Base-by-base conservation (phyloP, 2,113 vertebrate genomes). In the Elephantulus edwardii region DNA sequence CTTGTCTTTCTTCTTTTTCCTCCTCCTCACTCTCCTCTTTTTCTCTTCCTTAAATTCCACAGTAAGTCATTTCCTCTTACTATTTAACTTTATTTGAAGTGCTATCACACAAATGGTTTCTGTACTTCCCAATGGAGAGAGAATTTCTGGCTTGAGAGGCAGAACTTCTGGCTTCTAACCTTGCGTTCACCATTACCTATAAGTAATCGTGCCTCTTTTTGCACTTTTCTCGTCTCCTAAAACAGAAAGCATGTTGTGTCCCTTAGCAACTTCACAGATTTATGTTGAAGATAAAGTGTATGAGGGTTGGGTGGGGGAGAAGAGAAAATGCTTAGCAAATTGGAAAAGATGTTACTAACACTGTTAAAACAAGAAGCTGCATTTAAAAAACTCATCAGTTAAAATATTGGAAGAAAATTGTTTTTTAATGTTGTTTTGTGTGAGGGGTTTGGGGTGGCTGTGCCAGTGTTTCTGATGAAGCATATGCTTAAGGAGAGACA, bases 381-480 rank as follows among this genome's bases (percentile, higher is more conserved):
- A 60, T 56, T 74, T 89, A 19, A 30, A 54, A n/a, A 88, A 93
- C 11, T 82, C 64, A n/a, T 76, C 58, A 80, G 71, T 79, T 91
- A 72, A 89, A 87, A 83, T 88, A 62, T 60, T 70, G 38, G 66
- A 58, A 89, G 68, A 50, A 42, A 60, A 54, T 54, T 54, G 68
- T 83, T 93, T 89, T 82, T 72, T 60, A 60, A 83, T 85, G 90
- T 75, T 93, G 81, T 91, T 95, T 90, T 83, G 68, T 85, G 28
- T 90, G 77, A 92, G 80, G 54, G 79, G 26, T 95, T 96, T 96
- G 60, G 82, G 60, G 88, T 50, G 28, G 26, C 72, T 94, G 78
- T 96, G 95, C 95, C 96, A 97, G 80, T 96, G 93, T 96, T 97
- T 97, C 64, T 93, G 80, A 60, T 80, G 58, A 80, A 95, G 94